Evolutionary conservation across 2,888 invertebrate species (phyloP), one percentile per base, ranked within the genome.

Genomic region (Drosophila meridionalis): DNA sequence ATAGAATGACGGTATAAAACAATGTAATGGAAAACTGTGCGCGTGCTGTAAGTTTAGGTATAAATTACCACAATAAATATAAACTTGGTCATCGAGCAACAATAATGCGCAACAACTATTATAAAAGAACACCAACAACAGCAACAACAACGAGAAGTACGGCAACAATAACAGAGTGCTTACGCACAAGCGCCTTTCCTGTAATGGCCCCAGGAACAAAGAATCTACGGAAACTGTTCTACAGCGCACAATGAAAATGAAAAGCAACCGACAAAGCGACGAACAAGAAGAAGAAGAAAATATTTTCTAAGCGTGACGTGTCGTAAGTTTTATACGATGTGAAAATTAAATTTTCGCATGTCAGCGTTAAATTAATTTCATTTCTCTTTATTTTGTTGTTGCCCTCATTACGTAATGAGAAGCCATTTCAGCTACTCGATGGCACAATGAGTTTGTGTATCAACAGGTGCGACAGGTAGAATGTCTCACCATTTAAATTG

Each of bases 321-420:
- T 73, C 68, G 61, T 61, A 63, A 69, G 73, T 71, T 86, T 69
- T 67, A 57, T 69, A 70, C 64, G 68, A 80, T 67, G 85, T 73
- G 89, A 73, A 87, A 85, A 85, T 87, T 80, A 82, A 85, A 80
- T 85, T 82, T 78, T 89, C 76, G 85, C 85, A 89, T 89, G 85
- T 82, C 89, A 87, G 71, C 68, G 47, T 60, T 59, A 58, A 82
- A 89, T 85, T 85, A 76, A 84, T 87, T 84, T 56, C 20, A 20
- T 28, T 58, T 43, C 40, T 28, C 2, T 55, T 14, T 9, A 20
- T 20, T n/a, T 50, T 9, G 4, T 14, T 48, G 14, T n/a, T 57
- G 42, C 30, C 4, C 52, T 43, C 45, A 48, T 62, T 63, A 43
- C 62, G 55, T 63, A 73, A 78, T 64, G 68, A 48, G 28, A 68